These are phyloP conservation scores for Philereme transversata DNA, from an alignment of 2,888 invertebrate genomes.

Conservation along the genomic window DNA sequence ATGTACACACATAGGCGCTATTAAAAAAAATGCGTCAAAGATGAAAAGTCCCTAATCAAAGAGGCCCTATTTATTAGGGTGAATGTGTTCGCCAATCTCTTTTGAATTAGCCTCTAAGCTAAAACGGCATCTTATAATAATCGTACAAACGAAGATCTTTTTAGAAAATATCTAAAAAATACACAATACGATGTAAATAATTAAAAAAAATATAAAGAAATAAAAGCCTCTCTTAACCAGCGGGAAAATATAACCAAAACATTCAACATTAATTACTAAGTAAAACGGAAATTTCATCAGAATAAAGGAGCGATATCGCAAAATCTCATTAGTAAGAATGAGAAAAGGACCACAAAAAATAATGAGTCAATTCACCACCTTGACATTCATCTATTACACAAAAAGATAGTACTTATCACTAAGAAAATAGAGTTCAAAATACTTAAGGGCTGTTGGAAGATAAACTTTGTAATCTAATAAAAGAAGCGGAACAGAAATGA, in stretches of 20 bases:
- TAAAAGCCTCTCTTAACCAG: constrained; percentile 1
- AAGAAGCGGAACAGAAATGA: constrained; percentile 34
- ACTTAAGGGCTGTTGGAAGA: neutral
- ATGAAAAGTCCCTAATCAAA: too few species aligned
- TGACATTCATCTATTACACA: constrained; percentile 6
- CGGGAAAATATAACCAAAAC: constrained; percentile 39
- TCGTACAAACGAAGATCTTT: too few species aligned
- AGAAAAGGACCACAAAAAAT: constrained; percentile 65
- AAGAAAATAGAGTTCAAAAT: constrained; percentile 10
- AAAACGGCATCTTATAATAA: too few species aligned
- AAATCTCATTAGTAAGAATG: constrained; percentile 67
- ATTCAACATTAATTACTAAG: constrained; percentile 52
- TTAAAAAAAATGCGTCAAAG: too few species aligned
- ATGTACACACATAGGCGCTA: too few species aligned
- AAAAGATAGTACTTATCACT: constrained; percentile 23
- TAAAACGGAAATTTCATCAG: constrained; percentile 53
- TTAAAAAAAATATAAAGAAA: constrained; percentile 2
- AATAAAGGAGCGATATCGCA: constrained; percentile 51
- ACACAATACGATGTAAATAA: neutral
- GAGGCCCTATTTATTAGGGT: too few species aligned
- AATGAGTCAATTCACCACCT: constrained; percentile 54
- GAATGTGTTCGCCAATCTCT: too few species aligned
- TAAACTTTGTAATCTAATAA: constrained; percentile 40
- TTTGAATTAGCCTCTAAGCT: too few species aligned
- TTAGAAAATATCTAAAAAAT: too few species aligned